Evolutionary conservation across 2,797 vertebrate genomes (phyloP), one percentile per base, ranked within the genome.

Genomic region (Podargus strigoides): DNA sequence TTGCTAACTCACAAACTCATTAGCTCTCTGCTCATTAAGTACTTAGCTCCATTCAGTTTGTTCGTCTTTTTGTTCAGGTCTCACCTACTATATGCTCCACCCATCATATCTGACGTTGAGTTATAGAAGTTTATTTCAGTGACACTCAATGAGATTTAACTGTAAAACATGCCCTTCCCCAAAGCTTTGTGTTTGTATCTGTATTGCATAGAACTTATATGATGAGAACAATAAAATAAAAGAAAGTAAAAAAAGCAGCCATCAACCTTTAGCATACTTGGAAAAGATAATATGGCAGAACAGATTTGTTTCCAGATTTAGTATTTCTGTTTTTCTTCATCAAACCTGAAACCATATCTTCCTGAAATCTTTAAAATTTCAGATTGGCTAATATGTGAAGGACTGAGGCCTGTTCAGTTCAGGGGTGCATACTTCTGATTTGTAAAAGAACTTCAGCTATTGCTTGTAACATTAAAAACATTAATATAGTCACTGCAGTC

Each of bases 11-110:
- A 95, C 90, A 96, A 97, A 94, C 85, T 96, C 92, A 90, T 97
- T 97, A 97, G 63, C 91, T 96, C 59, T 95, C 73, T 95, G 70
- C 84, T 97, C 64, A 76, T 97, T 97, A 97, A 97, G 93, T 94
- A 96, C 85, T 96, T 95, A 96, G 85, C 81, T 97, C 85, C 84
- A 70, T 97, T 96, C 96, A 72, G 41, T 89, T 96, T 41, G 1
- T 19, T 97, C 87, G 88, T 95, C 88, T 94, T 94, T 87, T 59
- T 97, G 50, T 93, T 96, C 80, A 93, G 52, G 89, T 95, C 87
- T 91, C 82, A 66, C 68, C 36, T 87, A 68, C 93, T 95, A 95
- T 85, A 97, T 97, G 91, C 86, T 97, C 78, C 58, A 30, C 95
- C 90, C 34, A 76, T 28, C 3, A 9, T 58, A 34, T 44, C 21